Base-by-base conservation (phyloP, 2,888 invertebrate genomes). In the Tinea trinotella region DNA sequence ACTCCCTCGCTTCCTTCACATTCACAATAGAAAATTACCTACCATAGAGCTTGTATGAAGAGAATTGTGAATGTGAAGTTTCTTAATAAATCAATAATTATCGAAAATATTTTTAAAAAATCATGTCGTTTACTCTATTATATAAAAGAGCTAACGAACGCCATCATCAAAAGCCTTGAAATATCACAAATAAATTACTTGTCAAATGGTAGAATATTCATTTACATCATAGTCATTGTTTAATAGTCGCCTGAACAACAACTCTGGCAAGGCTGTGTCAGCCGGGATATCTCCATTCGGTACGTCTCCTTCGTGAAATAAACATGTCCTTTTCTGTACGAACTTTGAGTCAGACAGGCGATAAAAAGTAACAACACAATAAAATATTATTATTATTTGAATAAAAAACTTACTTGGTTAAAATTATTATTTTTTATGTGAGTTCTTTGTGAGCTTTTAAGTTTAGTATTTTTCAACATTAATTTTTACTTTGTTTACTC, bases 361-460 rank as follows among this genome's bases (percentile, higher is more conserved):
- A 46, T 46, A 19, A 19, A 17, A 46, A 2, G 12, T 46, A 46
- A 46, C 46, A 19, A 19, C 46, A 46, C 19, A 46, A 46, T 46
- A 46, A 46, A 46, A 19, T 46, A 46, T 46, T 40, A 40, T 35
- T 35, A 44, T 46, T 40, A 40, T 40, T 13, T 40, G 40, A 40
- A 13, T 40, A 40, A 40, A 40, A 40, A 40, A 7, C 15, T n/a
- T 40, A 15, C 13, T 40, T 15, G 12, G 24, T 24, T 24, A 9
- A 24, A 7, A 24, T n/a, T n/a, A n/a, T n/a, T n/a, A n/a, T n/a
- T n/a, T n/a, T n/a, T n/a, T n/a, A n/a, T n/a, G n/a, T n/a, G n/a
- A n/a, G n/a, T n/a, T n/a, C n/a, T n/a, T n/a, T n/a, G n/a, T n/a
- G n/a, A n/a, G n/a, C n/a, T n/a, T n/a, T n/a, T n/a, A n/a, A n/a